These are phyloP conservation scores for Melitaea cinxia DNA, from an alignment of 1,140 invertebrate genomes.

Conservation along the genomic window DNA sequence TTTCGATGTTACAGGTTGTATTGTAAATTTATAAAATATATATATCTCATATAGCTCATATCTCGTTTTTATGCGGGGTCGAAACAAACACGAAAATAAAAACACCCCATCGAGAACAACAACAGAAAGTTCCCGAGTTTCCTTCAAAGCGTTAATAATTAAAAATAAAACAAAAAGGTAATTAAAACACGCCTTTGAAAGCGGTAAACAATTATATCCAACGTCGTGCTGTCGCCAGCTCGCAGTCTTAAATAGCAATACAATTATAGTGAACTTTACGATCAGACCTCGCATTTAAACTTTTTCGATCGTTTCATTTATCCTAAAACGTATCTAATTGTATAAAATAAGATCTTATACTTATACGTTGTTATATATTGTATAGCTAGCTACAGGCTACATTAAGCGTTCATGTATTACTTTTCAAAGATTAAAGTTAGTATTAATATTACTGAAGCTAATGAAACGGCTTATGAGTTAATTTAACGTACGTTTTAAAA, in stretches of 20 bases:
- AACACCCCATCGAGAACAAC: slow-evolving; percentile 9
- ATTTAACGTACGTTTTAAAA: too few species aligned
- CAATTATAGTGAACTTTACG: slow-evolving; percentile 22
- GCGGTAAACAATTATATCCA: slow-evolving; percentile 33
- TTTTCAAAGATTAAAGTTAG: too few species aligned
- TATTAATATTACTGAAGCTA: too few species aligned
- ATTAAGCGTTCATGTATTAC: too few species aligned
- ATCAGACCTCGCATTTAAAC: background rate
- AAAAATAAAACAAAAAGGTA: slow-evolving; percentile 36
- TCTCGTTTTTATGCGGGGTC: background rate
- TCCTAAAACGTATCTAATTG: background rate
- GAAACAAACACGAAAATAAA: slow-evolving; percentile 9
- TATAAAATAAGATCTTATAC: background rate
- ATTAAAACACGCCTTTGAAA: slow-evolving; percentile 35
- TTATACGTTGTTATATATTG: too few species aligned
- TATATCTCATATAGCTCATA: background rate
- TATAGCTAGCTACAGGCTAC: too few species aligned
- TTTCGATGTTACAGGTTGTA: too few species aligned
- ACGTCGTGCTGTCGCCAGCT: slow-evolving; percentile 20
- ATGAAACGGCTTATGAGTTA: too few species aligned
- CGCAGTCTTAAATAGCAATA: slow-evolving; percentile 30
- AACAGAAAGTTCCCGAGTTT: slow-evolving; percentile 24
- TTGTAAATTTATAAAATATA: background rate
- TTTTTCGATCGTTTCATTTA: background rate
- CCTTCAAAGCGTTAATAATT: slow-evolving; percentile 33